Conservation (phyloP, 2,888 invertebrate species). For the Idaea straminata region DNA sequence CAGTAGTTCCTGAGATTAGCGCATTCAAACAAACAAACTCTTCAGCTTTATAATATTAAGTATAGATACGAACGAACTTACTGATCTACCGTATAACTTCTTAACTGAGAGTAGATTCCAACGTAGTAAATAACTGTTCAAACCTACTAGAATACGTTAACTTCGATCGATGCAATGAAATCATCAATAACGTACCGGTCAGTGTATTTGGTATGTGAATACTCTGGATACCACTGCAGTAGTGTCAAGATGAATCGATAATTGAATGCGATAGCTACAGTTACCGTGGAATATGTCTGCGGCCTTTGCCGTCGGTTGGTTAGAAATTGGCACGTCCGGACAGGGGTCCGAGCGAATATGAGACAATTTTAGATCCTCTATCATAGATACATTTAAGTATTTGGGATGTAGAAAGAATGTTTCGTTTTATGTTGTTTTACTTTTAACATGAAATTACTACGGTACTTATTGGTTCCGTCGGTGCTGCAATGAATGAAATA, state of each 20-base stretch:
- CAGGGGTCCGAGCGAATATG: constrained; percentile 41
- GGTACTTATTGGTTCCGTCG: constrained; percentile 12
- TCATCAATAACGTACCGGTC: constrained; percentile 2
- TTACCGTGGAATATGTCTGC: constrained; percentile 40
- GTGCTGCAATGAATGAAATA: constrained; percentile 23
- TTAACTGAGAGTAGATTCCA: background rate
- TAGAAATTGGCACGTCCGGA: constrained; percentile 64
- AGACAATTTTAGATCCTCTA: constrained; percentile 31
- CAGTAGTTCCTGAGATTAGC: too few species aligned
- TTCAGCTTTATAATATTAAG: too few species aligned
- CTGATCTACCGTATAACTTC: background rate
- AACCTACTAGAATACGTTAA: constrained; percentile 20
- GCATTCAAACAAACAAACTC: too few species aligned
- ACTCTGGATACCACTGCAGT: constrained; percentile 27
- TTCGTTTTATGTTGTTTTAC: background rate
- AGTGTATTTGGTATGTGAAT: constrained; percentile 20
- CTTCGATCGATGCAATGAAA: constrained; percentile 13
- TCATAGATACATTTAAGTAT: background rate
- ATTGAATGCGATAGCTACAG: constrained; percentile 51
- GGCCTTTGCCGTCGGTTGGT: constrained; percentile 35
- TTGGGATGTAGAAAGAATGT: background rate
- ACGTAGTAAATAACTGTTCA: background rate
- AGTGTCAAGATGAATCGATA: constrained; percentile 48
- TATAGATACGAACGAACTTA: background rate
- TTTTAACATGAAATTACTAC: constrained; percentile 1